Base-by-base conservation (phyloP, 2,797 vertebrate genomes). In the Channa striata region DNA sequence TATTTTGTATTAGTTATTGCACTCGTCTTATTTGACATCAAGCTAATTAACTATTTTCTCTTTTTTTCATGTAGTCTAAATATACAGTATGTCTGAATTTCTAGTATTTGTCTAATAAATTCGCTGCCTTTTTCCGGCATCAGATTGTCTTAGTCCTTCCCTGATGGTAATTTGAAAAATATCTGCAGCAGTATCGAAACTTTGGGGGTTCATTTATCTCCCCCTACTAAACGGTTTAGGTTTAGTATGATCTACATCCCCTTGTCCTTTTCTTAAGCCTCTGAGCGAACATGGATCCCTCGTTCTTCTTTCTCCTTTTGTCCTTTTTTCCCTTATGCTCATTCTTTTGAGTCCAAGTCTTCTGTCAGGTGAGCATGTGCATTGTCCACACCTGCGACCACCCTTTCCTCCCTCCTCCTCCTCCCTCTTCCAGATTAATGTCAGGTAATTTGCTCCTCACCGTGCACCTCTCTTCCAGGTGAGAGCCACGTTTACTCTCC, bases 401-500 rank as follows among this genome's bases (percentile, higher is more conserved):
- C 49, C 33, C 48, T 19, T n/a, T 49, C 43, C 42, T 36, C 23
- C 50, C 49, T 53, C 72, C 36, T 57, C 17, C 36, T 14, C 23
- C 51, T 64, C 50, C 39, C 53, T 68, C 74, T 48, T 82, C 65
- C 83, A 87, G 81, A 85, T 90, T 88, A 84, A 90, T 84, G 83
- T 67, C 69, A 62, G 58, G 75, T 86, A 80, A 87, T 88, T 90
- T 92, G 72, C 80, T 81, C 59, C 70, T 83, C 12, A 6, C 57
- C 9, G 12, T 40, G 69, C 69, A 34, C 72, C 76, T 79, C 37
- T 59, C 30, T 37, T 63, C 74, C 78, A 81, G 77, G 77, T 85
- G 83, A 89, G 63, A 66, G 11, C 44, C 54, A 59, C n/a, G 6
- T 80, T 81, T 53, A 25, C n/a, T 20, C 34, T 62, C 4, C 19